Conservation (phyloP, 2,113 vertebrate genomes). For the Lophochroa leadbeateri region DNA sequence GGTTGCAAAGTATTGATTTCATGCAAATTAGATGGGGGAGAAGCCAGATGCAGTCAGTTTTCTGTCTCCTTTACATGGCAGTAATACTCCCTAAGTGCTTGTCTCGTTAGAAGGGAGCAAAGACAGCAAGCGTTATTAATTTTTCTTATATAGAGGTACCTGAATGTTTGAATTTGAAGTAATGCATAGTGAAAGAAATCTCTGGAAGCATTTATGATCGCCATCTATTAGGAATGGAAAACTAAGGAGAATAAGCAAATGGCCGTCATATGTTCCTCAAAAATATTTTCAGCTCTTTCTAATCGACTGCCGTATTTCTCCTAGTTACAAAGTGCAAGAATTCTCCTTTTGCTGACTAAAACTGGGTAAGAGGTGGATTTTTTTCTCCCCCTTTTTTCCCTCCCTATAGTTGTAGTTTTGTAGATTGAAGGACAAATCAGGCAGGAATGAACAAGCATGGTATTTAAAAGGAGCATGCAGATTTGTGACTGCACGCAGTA, state of each 20-base stretch:
- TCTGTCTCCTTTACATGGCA: constrained; percentile 31
- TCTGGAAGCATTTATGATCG: constrained; percentile 38
- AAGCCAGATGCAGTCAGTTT: constrained; percentile 41
- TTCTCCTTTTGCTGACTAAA: neutral
- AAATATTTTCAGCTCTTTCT: constrained; percentile 12
- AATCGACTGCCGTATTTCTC: neutral
- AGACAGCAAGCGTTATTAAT: neutral
- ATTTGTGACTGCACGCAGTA: neutral
- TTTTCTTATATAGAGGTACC: constrained; percentile 18
- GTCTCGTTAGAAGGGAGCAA: constrained; percentile 11
- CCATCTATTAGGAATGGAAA: constrained; percentile 34
- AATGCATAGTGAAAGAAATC: neutral
- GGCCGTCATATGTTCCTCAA: constrained; percentile 40
- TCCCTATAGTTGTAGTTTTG: neutral
- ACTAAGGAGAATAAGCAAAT: constrained; percentile 13
- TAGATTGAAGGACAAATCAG: neutral
- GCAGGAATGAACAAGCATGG: constrained; percentile 10
- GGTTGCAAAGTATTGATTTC: constrained; percentile 58
- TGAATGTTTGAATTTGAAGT: constrained; percentile 22
- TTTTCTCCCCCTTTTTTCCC: neutral
- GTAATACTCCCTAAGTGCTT: constrained; percentile 27
- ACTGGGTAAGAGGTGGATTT: constrained; percentile 21
- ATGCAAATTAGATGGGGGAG: constrained; percentile 36
- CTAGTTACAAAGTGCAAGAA: neutral
- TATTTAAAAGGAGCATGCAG: neutral